A percentile compares a stretch with the other conserved stretches of the same genome.
Conservation (phyloP, 2,113 vertebrate species). For the Lagopus leucura region DNA sequence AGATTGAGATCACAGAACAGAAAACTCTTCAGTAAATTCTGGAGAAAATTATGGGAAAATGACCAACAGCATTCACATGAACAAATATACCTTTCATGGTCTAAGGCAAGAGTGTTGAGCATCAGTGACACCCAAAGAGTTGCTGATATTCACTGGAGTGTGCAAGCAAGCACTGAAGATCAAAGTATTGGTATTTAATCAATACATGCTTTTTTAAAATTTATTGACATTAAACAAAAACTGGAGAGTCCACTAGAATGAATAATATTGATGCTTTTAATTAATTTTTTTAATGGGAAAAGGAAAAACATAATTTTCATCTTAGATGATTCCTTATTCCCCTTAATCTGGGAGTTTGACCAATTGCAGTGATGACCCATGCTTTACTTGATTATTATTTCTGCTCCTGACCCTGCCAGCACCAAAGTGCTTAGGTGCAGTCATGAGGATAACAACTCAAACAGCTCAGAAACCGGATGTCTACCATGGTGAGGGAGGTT, state of each 20-base stretch:
- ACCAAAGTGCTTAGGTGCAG: background rate
- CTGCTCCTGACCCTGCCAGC: background rate
- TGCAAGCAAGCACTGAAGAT: background rate
- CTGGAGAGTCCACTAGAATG: background rate
- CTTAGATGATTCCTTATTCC: background rate
- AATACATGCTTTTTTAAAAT: background rate
- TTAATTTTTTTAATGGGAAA: background rate
- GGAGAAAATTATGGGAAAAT: background rate
- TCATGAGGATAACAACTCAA: background rate
- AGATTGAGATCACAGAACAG: background rate
- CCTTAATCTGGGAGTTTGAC: background rate
- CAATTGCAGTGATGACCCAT: background rate
- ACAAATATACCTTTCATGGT: background rate
- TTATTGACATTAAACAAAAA: background rate
- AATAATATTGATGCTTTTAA: background rate
- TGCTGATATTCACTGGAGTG: background rate
- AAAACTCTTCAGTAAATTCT: background rate
- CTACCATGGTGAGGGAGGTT: background rate
- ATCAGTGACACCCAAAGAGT: background rate
- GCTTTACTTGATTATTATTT: conserved; percentile 19
- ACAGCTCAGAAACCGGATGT: background rate
- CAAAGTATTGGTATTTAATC: background rate
- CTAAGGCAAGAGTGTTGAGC: background rate
- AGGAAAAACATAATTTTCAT: background rate
- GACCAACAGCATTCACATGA: background rate